Conservation (phyloP, 2,888 invertebrate species). For the Catocala sponsa region DNA sequence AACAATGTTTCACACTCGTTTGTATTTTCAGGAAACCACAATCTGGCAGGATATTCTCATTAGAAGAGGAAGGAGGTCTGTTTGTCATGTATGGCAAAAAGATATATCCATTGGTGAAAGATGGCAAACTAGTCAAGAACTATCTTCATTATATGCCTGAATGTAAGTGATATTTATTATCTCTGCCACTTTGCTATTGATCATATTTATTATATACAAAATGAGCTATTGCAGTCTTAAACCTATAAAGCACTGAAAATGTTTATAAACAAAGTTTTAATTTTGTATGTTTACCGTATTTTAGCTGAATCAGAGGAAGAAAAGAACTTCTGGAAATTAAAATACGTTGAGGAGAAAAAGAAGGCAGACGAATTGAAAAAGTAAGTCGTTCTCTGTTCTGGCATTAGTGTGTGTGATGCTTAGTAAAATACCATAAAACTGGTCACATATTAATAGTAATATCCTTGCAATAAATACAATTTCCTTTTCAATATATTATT, state of each 20-base stretch:
- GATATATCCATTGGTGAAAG: conserved; percentile 73
- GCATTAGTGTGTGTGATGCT: neutral
- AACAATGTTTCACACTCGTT: no score
- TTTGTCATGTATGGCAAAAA: conserved; percentile 75
- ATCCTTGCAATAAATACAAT: no score
- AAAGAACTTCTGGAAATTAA: conserved; percentile 73
- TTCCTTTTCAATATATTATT: no score
- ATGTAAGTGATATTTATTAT: conserved; percentile 57
- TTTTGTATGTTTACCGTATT: neutral
- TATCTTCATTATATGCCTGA: conserved; percentile 62
- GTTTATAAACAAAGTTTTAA: no score
- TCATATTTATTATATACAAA: no score
- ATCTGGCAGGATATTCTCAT: conserved; percentile 63
- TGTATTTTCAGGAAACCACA: conserved; percentile 68
- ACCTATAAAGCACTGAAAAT: no score
- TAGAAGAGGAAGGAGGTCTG: conserved; percentile 74
- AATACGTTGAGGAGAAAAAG: conserved; percentile 74
- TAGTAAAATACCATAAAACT: no score
- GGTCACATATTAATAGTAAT: no score
- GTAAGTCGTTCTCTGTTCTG: conserved; percentile 50
- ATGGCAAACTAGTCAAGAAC: conserved; percentile 67
- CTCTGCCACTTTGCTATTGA: no score
- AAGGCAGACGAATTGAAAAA: conserved; percentile 65
- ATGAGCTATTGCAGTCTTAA: no score
- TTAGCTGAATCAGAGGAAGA: conserved; percentile 69